Conservation (phyloP, 2,113 vertebrate genomes). For the Mandrillus leucophaeus region DNA sequence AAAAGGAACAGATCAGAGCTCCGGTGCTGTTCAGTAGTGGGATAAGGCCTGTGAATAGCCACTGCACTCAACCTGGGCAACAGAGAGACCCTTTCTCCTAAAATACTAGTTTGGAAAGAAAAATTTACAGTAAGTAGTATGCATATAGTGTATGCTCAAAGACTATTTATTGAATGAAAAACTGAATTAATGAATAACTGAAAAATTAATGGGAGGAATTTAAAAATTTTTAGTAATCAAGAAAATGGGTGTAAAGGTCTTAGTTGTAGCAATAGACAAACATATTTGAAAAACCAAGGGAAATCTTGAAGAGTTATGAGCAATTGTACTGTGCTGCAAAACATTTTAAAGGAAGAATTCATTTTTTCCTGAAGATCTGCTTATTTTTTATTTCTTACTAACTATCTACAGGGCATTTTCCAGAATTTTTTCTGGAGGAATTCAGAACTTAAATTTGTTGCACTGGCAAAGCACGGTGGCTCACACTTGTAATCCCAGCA, state of each 20-base stretch:
- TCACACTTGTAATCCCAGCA: too few relatives aligned
- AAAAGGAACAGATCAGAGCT: not conserved
- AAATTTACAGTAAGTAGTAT: not conserved
- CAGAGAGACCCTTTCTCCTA: not conserved
- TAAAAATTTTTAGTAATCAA: not conserved
- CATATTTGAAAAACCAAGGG: not conserved
- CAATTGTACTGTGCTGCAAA: not conserved
- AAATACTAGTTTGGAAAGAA: not conserved
- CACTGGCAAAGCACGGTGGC: too few relatives aligned
- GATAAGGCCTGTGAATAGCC: not conserved
- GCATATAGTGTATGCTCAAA: not conserved
- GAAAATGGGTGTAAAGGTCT: not conserved
- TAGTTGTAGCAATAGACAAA: not conserved
- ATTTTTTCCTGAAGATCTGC: not conserved
- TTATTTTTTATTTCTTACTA: not conserved
- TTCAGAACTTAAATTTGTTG: not conserved
- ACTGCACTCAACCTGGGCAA: not conserved
- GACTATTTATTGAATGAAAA: not conserved
- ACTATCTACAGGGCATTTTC: not conserved
- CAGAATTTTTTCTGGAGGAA: not conserved
- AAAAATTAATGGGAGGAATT: not conserved
- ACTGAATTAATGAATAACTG: not conserved
- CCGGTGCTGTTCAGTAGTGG: not conserved
- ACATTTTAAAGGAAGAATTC: not conserved
- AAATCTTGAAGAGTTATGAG: not conserved